Conservation (phyloP, 2,113 vertebrate species). For the Myiagra hebetior region DNA sequence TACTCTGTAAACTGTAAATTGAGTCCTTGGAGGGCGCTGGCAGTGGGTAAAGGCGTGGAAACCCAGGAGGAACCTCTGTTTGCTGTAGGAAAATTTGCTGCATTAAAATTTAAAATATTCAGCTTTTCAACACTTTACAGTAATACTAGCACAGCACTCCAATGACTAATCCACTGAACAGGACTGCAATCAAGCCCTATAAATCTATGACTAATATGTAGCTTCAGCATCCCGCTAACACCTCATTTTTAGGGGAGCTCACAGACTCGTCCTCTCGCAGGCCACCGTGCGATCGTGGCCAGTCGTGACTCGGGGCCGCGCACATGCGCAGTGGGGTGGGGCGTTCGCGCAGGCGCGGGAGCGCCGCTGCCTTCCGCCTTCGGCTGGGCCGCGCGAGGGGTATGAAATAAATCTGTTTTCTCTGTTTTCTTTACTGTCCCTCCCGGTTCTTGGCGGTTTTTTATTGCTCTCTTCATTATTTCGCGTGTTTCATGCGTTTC, state of each 20-base stretch:
- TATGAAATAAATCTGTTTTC: background rate
- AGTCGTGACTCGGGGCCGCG: background rate
- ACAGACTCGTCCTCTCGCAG: fast-evolving
- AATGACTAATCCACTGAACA: background rate
- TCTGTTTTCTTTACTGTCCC: background rate
- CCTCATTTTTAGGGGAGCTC: fast-evolving
- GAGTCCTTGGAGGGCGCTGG: background rate
- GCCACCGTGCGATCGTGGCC: fast-evolving
- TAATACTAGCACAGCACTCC: background rate
- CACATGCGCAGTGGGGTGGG: background rate
- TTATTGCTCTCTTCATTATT: too few species aligned
- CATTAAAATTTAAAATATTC: background rate
- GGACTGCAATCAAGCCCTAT: background rate
- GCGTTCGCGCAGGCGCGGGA: background rate
- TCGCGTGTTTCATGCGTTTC: background rate
- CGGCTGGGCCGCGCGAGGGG: background rate
- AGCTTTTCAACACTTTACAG: background rate
- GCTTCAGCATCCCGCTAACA: background rate
- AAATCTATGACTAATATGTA: too few species aligned
- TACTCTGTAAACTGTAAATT: background rate
- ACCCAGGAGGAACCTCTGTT: too few species aligned
- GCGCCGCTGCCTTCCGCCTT: background rate
- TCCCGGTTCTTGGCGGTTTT: fast-evolving
- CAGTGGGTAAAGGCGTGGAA: background rate
- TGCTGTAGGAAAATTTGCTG: background rate